A percentile compares a stretch with the other conserved stretches of the same genome.
Evolutionary conservation across 2,113 vertebrate genomes (phyloP).

Genomic region (Scomber colias): DNA sequence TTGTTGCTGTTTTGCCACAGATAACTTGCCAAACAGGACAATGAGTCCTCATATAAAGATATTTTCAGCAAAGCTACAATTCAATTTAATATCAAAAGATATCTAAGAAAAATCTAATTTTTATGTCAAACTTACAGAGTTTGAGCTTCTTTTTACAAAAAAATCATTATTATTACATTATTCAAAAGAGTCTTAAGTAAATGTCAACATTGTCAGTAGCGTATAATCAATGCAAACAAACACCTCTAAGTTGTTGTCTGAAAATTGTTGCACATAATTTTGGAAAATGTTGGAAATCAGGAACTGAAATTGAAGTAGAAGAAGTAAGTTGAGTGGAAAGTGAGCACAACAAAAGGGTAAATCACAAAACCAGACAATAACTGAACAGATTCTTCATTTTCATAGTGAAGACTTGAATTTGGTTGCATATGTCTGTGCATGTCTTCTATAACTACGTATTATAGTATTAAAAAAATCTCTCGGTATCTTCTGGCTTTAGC

Average conservation of each 20-base stretch:
- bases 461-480: neutral
- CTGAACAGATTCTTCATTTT: no score
- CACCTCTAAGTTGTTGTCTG: neutral
- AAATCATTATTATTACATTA: neutral
- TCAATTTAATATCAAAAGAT: neutral
- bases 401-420: no score
- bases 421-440: no score
- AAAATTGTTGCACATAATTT: no score
- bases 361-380: no score
- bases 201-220: neutral
- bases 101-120: neutral
- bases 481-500: slow-evolving; percentile 5
- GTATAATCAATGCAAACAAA: neutral
- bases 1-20: neutral
- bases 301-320: no score
- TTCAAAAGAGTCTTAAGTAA: neutral
- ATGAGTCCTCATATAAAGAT: neutral
- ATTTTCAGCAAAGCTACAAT: neutral
- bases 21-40: neutral
- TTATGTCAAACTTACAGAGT: neutral
- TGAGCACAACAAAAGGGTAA: no score
- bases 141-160: neutral
- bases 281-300: no score
- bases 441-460: no score
- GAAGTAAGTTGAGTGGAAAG: no score